Conservation (phyloP, 2,113 vertebrate genomes). For the Ciconia maguari region DNA sequence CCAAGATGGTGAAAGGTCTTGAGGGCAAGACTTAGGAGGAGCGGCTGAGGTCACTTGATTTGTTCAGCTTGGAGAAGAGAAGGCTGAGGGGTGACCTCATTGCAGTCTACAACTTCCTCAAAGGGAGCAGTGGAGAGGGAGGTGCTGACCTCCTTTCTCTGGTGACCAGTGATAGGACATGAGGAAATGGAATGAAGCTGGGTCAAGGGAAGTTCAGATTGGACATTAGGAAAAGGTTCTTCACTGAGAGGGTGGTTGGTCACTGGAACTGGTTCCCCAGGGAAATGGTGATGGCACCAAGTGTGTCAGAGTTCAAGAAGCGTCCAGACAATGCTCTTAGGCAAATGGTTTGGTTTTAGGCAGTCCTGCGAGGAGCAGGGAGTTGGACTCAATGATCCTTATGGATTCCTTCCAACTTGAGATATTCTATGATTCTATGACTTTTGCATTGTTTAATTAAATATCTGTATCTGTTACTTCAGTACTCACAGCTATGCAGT, state of each 20-base stretch:
- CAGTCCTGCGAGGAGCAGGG: neutral
- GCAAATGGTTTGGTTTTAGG: neutral
- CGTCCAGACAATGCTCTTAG: rapidly evolving
- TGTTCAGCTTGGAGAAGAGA: neutral
- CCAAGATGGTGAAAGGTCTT: neutral
- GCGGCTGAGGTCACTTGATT: neutral
- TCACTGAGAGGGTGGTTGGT: neutral
- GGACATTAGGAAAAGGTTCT: neutral
- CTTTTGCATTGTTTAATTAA: neutral
- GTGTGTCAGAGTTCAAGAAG: neutral
- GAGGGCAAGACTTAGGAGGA: neutral
- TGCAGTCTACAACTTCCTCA: neutral
- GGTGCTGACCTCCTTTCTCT: neutral
- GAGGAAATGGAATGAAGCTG: neutral
- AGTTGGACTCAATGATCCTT: neutral
- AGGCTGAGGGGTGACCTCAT: neutral
- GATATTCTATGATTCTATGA: neutral
- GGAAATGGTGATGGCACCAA: neutral
- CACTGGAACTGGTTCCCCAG: neutral
- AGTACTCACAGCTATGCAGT: neutral
- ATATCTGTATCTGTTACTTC: neutral
- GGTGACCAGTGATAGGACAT: rapidly evolving
- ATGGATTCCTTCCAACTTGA: neutral
- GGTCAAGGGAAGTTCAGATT: neutral
- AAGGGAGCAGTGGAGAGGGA: neutral